phyloP scores from a whole-genome alignment of 1,140 invertebrate species.

The Papilio glaucus region DNA sequence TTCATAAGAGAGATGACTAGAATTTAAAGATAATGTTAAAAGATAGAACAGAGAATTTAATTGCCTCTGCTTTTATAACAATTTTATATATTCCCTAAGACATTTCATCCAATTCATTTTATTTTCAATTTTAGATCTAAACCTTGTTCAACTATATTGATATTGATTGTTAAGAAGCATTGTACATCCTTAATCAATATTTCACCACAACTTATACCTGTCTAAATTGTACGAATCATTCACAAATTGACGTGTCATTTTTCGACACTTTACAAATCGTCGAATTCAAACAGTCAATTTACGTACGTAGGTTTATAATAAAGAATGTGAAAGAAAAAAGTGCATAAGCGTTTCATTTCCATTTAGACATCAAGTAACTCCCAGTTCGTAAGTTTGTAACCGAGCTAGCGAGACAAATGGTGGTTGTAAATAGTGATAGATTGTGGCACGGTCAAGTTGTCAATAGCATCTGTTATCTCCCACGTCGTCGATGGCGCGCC shows the following conservation, averaged over 20 bases:
- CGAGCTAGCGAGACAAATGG: slow-evolving; percentile 9
- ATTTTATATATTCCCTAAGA: not conserved
- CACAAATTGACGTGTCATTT: no score
- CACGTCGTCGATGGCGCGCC: slow-evolving; percentile 1
- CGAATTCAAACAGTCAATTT: no score
- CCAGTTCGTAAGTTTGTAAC: not conserved
- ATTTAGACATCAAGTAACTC: not conserved
- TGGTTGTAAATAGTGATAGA: slow-evolving; percentile 25
- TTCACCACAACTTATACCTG: no score
- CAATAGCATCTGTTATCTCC: slow-evolving; percentile 19
- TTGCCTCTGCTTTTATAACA: not conserved
- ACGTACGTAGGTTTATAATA: no score
- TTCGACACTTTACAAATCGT: no score
- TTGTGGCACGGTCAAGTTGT: slow-evolving; percentile 14
- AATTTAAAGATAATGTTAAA: slow-evolving; percentile 28
- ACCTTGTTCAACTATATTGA: no score
- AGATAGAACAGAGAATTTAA: slow-evolving; percentile 28
- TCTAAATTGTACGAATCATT: no score
- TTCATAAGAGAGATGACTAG: slow-evolving; percentile 36
- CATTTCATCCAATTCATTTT: not conserved
- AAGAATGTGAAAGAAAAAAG: no score
- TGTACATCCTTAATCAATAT: no score
- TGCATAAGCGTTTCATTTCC: not conserved
- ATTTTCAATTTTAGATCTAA: not conserved
- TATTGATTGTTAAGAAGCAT: no score